Evolutionary conservation across 92 coral and sea anemone genomes (phyloP).

Genomic region (Epizoanthus scotinus): DNA sequence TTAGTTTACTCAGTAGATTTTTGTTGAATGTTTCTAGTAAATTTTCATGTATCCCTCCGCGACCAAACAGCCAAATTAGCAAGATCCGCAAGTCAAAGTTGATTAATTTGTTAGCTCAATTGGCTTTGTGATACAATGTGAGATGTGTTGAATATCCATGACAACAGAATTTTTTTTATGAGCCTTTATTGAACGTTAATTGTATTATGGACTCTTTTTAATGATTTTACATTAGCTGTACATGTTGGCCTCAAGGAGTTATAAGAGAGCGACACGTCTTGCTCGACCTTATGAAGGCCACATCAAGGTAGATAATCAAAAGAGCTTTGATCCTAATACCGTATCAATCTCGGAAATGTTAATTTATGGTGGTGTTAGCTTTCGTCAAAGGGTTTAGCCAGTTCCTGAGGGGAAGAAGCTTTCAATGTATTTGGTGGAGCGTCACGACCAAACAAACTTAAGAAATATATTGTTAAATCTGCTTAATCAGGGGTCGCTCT

Average conservation of each 20-base stretch:
- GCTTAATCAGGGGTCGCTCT: conserved; percentile 64
- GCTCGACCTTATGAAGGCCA: not conserved
- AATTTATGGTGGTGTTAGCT: not conserved
- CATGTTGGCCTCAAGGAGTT: conserved; percentile 39
- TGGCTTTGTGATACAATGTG: conserved; percentile 63
- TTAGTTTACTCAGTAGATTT: not conserved
- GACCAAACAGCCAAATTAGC: conserved; percentile 29
- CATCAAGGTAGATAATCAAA: conserved; percentile 34
- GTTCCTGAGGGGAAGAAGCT: conserved; percentile 17
- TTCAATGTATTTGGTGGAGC: conserved; percentile 8
- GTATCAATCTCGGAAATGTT: not conserved
- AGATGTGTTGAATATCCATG: conserved; percentile 67
- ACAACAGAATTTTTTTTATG: conserved; percentile 72
- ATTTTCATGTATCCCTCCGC: conserved; percentile 44
- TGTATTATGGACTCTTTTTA: conserved; percentile 64
- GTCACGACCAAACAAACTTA: conserved; percentile 60
- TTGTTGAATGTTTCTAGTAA: conserved; percentile 25
- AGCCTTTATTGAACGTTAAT: conserved; percentile 74
- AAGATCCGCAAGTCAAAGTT: conserved; percentile 59
- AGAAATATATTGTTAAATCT: conserved; percentile 77
- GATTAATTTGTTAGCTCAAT: conserved; percentile 72
- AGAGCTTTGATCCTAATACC: conserved; percentile 41
- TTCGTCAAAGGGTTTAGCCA: conserved; percentile 2
- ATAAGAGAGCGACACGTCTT: conserved; percentile 14
- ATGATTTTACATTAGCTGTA: conserved; percentile 54